Evolutionary conservation across 1,140 invertebrate species (phyloP), one percentile per base, ranked within the genome.

Genomic region (Cataglyphis hispanica): DNA sequence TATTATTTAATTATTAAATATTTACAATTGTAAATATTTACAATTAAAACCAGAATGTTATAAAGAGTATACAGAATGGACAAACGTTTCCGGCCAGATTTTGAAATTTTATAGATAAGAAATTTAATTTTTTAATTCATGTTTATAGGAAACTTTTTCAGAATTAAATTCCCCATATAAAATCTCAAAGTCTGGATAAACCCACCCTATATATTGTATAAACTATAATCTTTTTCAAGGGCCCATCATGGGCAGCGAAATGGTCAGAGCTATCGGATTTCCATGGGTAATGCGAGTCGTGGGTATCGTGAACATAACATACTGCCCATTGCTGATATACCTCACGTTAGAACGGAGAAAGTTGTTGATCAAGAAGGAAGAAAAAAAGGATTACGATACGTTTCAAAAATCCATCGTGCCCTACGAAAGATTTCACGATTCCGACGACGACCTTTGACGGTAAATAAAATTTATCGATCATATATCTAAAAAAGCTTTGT

Each of bases 201-300:
- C n/a, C n/a, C n/a, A n/a, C n/a, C n/a, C n/a, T n/a, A n/a, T n/a
- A n/a, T n/a, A n/a, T n/a, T n/a, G n/a, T 27, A 25, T 8, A 19
- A 67, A 66, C 13, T 1, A 0, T 6, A 13, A 50, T 6, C 1
- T 72, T 50, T 61, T 74, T 94, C 93, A 61, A 97, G 97, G 97
- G 84, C 97, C 97, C 6, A 95, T 98, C 58, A 91, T 97, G 60
- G 97, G 97, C 37, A 96, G 97, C 7, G 96, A 97, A 91, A 91
- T 97, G 87, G 96, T 97, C 0, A 95, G 96, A 87, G 90, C 93
- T n/a, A 95, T 98, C 76, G 97, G 97, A 72, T 98, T 98, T 92
- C 95, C 96, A 37, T 97, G 96, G 96, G 93, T 98, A 0, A 97
- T 98, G 95, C 94, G 97, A 85, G 92, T 96, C 31, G 94, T 98